Evolutionary conservation across 2,113 vertebrate genomes (phyloP), one percentile per base, ranked within the genome.

Genomic region (Dasyurus viverrinus): DNA sequence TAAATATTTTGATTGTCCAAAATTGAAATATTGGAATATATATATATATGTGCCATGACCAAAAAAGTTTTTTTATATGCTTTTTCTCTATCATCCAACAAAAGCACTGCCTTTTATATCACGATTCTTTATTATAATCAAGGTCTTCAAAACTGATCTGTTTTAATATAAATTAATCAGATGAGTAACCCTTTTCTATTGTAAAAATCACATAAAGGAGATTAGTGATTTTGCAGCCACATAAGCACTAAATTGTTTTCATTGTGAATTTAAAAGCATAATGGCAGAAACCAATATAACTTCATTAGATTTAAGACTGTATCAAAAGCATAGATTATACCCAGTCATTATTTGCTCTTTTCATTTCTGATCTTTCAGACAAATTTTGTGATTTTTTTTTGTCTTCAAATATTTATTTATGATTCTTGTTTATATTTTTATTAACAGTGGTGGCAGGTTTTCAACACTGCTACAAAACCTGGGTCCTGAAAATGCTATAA

Each of bases 391-490:
- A 52, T 7, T 93, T 91, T 95, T 10, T 90, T 93, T 92, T 52
- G 50, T 52, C 93, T 91, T 89, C 91, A 93, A 95, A 94, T 93
- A 54, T 89, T 4, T 42, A 4, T 42, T 93, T 95, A 52, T 84
- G 68, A 92, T 97, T 93, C 89, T 0, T 91, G 11, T 97, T 91
- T 96, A 97, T 97, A 24, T 95, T 93, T 94, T 90, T 42, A 94
- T 48, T 97, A 42, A 93, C 97, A 99, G 99, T 89, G 99, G 99
- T 52, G 99, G 99, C 95, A 99, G 99, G 94, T 99, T 99, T 97
- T 99, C 99, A 96, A 99, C 99, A 30, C 98, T 99, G 97, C 99
- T 99, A 48, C 98, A 99, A 97, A 99, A 99, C 96, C 98, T 99
- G 94, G 99, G 99, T 89, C 99, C 99, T 53, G 99, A 99, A 98